A percentile compares a stretch with the other conserved stretches of the same genome.
Conservation (phyloP, 2,113 vertebrate genomes). For the rat (Rattus norvegicus) region DNA sequence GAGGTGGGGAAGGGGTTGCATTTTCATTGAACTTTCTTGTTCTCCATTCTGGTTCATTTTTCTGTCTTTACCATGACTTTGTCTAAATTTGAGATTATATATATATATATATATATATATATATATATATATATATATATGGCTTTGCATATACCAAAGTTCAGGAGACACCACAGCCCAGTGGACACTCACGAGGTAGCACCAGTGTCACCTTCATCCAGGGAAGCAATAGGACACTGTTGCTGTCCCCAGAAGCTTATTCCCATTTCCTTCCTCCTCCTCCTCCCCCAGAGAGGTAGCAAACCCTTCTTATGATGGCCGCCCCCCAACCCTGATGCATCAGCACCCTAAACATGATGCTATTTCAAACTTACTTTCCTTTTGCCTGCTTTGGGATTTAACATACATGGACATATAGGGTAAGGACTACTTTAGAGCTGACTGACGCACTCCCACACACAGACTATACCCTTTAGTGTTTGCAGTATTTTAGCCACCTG, state of each 20-base stretch:
- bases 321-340: too few relatives aligned
- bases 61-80: not conserved
- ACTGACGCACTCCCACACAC: not conserved
- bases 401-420: not conserved
- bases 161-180: not conserved
- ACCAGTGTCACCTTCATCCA: not conserved
- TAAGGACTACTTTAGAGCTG: not conserved
- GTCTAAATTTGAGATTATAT: not conserved
- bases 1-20: not conserved
- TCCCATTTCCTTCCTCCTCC: too few relatives aligned
- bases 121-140: too few relatives aligned
- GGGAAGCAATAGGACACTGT: not conserved
- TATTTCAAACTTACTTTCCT: not conserved
- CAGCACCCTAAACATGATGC: not conserved
- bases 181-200: not conserved
- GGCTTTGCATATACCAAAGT: not conserved
- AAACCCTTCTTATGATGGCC: not conserved
- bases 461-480: too few relatives aligned
- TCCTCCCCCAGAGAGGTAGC: not conserved
- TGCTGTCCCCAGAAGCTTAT: not conserved
- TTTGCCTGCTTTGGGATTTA: slow-evolving; percentile 25
- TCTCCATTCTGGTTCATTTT: slow-evolving; percentile 3
- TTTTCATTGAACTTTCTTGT: not conserved
- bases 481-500: not conserved
- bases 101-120: too few relatives aligned